Percentiles rank a stretch among this genome's conserved stretches.
Evolutionary conservation across 2,888 invertebrate species (phyloP).

Genomic region (Camptogramma bilineatum): DNA sequence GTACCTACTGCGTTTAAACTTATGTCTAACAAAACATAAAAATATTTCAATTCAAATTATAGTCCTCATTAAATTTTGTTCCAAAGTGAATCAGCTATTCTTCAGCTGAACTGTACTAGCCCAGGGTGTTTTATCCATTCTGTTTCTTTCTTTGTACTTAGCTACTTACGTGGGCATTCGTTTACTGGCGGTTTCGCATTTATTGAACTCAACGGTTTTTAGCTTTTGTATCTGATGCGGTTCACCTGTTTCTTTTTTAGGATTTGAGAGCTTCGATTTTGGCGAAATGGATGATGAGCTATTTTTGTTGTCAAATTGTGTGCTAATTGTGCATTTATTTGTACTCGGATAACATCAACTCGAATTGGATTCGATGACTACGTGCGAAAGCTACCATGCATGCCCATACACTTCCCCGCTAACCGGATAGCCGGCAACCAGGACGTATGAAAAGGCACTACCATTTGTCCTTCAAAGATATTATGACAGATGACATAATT

Average conservation of each 20-base stretch:
- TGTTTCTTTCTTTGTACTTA: slow-evolving; percentile 66
- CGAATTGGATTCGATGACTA: too few species aligned
- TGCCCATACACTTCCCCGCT: too few species aligned
- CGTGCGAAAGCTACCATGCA: too few species aligned
- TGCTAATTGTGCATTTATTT: too few species aligned
- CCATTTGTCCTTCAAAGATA: too few species aligned
- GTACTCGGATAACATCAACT: too few species aligned
- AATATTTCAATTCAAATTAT: background rate
- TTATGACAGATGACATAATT: too few species aligned
- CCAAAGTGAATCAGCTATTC: slow-evolving; percentile 11
- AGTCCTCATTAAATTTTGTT: background rate
- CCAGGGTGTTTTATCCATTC: slow-evolving; percentile 63
- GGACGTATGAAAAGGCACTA: too few species aligned
- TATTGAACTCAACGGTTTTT: slow-evolving; percentile 44
- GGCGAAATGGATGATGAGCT: background rate
- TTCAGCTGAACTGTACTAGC: slow-evolving; percentile 50
- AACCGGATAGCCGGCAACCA: too few species aligned
- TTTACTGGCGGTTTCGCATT: slow-evolving; percentile 63
- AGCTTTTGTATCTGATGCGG: slow-evolving; percentile 25
- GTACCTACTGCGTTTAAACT: background rate
- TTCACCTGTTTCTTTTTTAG: slow-evolving; percentile 14
- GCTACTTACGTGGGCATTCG: slow-evolving; percentile 62
- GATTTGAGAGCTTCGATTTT: background rate
- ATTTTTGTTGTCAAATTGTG: too few species aligned
- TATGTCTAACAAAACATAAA: too few species aligned